Base-by-base conservation (phyloP, 2,888 invertebrate species). In the Cepaea hortensis region DNA sequence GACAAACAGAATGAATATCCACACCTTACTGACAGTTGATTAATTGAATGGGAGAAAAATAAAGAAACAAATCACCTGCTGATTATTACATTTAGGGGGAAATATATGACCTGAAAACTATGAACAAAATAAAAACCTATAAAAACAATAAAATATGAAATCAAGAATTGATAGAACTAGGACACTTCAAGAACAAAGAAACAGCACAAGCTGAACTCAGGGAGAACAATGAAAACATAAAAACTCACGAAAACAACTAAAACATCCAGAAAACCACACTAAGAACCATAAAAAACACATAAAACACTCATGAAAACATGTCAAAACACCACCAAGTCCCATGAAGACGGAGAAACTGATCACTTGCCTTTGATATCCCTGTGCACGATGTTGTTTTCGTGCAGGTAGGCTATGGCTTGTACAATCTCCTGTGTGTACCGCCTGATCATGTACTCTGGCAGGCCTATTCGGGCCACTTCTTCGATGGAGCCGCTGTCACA, bases 401-500 rank as follows among this genome's bases (percentile, higher is more conserved):
- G 99, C 89, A 99, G 95, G 91, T 96, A 96, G 18, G 95, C 95
- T 3, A 98, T 96, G 35, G 98, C 98, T 68, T 96, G 96, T 46
- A 98, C 95, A 87, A 99, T 95, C 94, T 98, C 98, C 90, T 96
- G 96, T 7, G 97, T 97, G 95, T 98, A 99, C 86, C 97, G 96
- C n/a, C 98, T 96, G 81, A 97, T 96, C 46, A 97, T 95, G 77
- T 96, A 96, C 95, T 98, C 98, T 0, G 97, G 96, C 88, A 98
- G 95, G 4, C 97, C 97, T 85, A 95, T 95, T 91, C 96, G 96
- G 50, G 97, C 96, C 88, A 98, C 95, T 90, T 96, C 97, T 94
- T 98, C 98, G 88, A 98, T 95, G 1, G 98, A 98, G 0, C 98
- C 98, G 93, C 98, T 98, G 85, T 97, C 97, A 95, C 98, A 99